A percentile compares a stretch with the other conserved stretches of the same genome.
Evolutionary conservation across 2,888 invertebrate species (phyloP).

Genomic region (Bombylius major): DNA sequence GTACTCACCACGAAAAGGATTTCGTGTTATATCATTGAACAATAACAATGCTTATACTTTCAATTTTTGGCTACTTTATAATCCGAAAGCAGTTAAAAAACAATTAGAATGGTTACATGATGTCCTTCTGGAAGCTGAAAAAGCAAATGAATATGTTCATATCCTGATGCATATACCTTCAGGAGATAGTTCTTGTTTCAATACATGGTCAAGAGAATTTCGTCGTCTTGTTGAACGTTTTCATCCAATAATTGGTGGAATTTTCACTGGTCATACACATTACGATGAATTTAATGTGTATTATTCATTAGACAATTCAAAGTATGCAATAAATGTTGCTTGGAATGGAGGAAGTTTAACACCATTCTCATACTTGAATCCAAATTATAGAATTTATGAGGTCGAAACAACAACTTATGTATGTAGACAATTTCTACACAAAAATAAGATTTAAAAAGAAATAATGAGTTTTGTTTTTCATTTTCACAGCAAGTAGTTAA

Average conservation of each 20-base stretch:
- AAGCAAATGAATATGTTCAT: conserved; percentile 61
- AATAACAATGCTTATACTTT: conserved; percentile 54
- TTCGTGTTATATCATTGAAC: conserved; percentile 66
- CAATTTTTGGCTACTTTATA: conserved; percentile 52
- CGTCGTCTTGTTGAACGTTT: conserved; percentile 57
- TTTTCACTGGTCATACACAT: conserved; percentile 77
- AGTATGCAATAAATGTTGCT: conserved; percentile 47
- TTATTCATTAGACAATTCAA: conserved; percentile 38
- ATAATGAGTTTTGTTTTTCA: not conserved
- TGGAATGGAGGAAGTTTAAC: conserved; percentile 81
- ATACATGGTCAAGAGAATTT: conserved; percentile 60
- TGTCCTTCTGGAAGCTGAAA: conserved; percentile 60
- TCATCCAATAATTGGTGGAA: conserved; percentile 57
- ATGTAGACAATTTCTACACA: conserved; percentile 25
- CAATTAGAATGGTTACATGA: conserved; percentile 72
- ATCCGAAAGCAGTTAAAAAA: conserved; percentile 57
- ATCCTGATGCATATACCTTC: conserved; percentile 75
- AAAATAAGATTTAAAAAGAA: not conserved
- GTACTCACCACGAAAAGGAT: conserved; percentile 48
- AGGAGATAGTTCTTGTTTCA: conserved; percentile 51
- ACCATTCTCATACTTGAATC: conserved; percentile 57
- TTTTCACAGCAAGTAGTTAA: conserved; percentile 46
- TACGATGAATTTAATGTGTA: conserved; percentile 60
- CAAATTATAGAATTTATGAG: conserved; percentile 65
- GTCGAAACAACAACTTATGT: conserved; percentile 49